Evolutionary conservation across 2,888 invertebrate genomes (phyloP).

Genomic region (Slavum lentiscoides): DNA sequence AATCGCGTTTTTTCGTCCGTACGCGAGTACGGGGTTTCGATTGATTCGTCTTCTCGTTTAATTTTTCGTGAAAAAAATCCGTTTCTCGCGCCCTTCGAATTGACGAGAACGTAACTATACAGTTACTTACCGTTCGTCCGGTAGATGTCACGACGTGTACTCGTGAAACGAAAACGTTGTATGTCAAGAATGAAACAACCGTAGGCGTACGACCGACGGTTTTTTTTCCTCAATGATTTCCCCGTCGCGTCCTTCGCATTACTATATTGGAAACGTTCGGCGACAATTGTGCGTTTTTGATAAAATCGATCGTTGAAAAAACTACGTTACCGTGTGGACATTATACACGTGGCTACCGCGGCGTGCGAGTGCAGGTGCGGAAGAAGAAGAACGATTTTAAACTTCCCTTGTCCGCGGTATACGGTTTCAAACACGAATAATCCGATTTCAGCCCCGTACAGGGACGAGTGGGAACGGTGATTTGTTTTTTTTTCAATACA

Average conservation of each 20-base stretch:
- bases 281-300: not conserved
- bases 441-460: conserved; percentile 34
- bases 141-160: conserved; percentile 40
- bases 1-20: no score
- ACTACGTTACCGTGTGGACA: not conserved
- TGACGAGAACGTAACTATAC: no score
- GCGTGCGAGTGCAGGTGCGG: not conserved
- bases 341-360: no score
- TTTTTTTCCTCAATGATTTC: no score
- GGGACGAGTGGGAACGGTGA: no score
- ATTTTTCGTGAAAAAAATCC: not conserved
- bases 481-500: not conserved
- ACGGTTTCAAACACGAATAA: conserved; percentile 33
- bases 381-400: conserved; percentile 7
- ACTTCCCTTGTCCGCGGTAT: no score
- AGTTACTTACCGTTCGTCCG: conserved; percentile 5
- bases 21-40: no score
- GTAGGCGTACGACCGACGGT: no score
- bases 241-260: no score
- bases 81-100: not conserved
- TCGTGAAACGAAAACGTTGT: not conserved
- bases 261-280: no score
- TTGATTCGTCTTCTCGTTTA: not conserved
- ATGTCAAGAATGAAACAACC: not conserved
- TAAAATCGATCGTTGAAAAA: conserved; percentile 1